Evolutionary conservation across 2,797 vertebrate species (phyloP), one percentile per base, ranked within the genome.

Genomic region (Leptoclinus maculatus): DNA sequence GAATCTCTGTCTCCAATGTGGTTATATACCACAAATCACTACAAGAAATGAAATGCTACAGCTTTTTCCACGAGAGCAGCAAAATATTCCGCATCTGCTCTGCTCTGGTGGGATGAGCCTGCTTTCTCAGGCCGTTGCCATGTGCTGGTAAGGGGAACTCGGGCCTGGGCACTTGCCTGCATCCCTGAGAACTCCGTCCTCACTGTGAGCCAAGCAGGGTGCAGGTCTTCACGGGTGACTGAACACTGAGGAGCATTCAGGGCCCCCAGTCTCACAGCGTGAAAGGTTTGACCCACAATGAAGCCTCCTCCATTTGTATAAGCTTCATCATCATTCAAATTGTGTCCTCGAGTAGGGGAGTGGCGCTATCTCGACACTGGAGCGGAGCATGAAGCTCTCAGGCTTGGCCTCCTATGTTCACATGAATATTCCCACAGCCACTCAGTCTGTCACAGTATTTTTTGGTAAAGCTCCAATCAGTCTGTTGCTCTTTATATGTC

Each of bases 281-380:
- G 89, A 93, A 93, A 91, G 90, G 82, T 82, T 82, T 81, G 85
- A 89, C 86, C 87, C 92, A 91, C 88, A 93, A 89, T 89, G 87
- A 88, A 87, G 79, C 83, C 80, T 76, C 78, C 84, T 83, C 78
- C 76, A 83, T 92, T 93, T 89, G 83, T 89, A 80, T 66, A 76
- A 80, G 87, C 87, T 91, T 86, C 88, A 87, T 92, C 91, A 73
- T 86, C 90, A 90, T 92, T 91, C 90, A 91, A 84, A 83, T 83
- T 63, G 86, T 74, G 88, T 89, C 83, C 83, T 89, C 54, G 21
- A 90, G 87, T 86, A 76, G 86, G 85, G 91, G 88, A 87, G 88
- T 86, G 88, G 77, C 9, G 14, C 76, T 82, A 78, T 84, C 86
- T 81, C 85, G 27, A 63, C 70, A 16, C 76, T 47, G 63, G 64